Conservation (phyloP, 37 sponge, comb jelly and placozoan species). For the Agelas oroides region DNA sequence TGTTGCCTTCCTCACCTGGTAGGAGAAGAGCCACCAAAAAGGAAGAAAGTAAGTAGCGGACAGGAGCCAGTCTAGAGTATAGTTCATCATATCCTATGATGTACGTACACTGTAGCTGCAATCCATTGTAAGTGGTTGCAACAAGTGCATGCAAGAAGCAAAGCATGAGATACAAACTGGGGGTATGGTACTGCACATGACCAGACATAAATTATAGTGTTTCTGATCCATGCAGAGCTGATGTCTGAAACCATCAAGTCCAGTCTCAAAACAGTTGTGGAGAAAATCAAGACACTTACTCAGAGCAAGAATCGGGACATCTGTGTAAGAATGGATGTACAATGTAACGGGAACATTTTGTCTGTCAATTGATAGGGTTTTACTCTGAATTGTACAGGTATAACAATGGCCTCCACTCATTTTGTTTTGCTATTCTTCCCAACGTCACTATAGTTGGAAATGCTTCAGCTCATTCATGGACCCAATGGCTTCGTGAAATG, state of each 20-base stretch:
- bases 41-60: slow-evolving; percentile 41
- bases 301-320: slow-evolving; percentile 17
- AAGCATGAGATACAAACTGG: too few species aligned
- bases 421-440: neutral
- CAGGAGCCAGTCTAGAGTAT: too few species aligned
- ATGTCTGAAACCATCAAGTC: neutral
- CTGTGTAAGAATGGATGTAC: slow-evolving; percentile 1
- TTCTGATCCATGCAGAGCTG: neutral
- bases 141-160: too few species aligned
- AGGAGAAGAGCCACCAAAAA: slow-evolving; percentile 40
- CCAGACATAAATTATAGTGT: too few species aligned
- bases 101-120: too few species aligned
- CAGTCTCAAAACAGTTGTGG: slow-evolving; percentile 27
- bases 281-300: slow-evolving; percentile 26
- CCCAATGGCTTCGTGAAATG: slow-evolving; percentile 27
- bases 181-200: too few species aligned
- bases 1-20: slow-evolving; percentile 31
- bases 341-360: too few species aligned
- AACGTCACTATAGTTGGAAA: slow-evolving; percentile 1
- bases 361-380: too few species aligned
- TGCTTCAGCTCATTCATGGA: slow-evolving; percentile 57
- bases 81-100: too few species aligned
- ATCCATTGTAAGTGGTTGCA: too few species aligned
- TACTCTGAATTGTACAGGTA: too few species aligned
- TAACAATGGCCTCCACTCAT: too few species aligned